These are phyloP conservation scores for Zaprionus ornatus DNA, from an alignment of 1,140 invertebrate species.

Conservation along the genomic window DNA sequence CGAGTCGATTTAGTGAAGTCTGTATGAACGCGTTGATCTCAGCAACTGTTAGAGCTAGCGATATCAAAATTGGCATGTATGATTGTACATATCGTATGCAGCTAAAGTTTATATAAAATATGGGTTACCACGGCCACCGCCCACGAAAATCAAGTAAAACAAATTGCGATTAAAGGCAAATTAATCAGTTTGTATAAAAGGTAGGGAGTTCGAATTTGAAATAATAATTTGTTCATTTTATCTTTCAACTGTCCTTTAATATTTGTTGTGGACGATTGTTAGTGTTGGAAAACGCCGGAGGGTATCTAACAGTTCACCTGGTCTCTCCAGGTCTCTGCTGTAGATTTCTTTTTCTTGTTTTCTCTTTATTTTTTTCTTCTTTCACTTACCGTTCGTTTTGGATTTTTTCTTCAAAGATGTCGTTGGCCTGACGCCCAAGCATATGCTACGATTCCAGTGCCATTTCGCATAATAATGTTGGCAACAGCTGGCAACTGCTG, in stretches of 20 bases:
- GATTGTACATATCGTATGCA: background rate
- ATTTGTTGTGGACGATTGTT: no score
- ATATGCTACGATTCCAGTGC: slow-evolving; percentile 23
- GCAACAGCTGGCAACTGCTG: slow-evolving; percentile 23
- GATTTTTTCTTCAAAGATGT: background rate
- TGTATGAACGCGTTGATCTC: background rate
- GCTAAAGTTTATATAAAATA: background rate
- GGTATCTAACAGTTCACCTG: background rate
- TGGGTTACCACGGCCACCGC: background rate
- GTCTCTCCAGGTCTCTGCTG: no score
- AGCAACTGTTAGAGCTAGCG: background rate
- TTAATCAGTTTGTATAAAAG: no score
- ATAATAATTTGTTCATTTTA: no score
- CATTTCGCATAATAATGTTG: slow-evolving; percentile 29
- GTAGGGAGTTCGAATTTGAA: no score
- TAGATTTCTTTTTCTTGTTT: background rate
- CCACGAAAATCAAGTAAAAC: background rate
- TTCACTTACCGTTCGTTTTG: background rate
- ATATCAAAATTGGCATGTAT: background rate
- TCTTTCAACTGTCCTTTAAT: no score
- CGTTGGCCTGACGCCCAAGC: slow-evolving; percentile 11
- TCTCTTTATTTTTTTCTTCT: background rate
- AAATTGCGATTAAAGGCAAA: background rate
- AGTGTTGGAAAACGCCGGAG: background rate
- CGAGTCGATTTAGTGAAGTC: no score